phyloP scores from a whole-genome alignment of 1,140 invertebrate species.

The Cylas formicarius region DNA sequence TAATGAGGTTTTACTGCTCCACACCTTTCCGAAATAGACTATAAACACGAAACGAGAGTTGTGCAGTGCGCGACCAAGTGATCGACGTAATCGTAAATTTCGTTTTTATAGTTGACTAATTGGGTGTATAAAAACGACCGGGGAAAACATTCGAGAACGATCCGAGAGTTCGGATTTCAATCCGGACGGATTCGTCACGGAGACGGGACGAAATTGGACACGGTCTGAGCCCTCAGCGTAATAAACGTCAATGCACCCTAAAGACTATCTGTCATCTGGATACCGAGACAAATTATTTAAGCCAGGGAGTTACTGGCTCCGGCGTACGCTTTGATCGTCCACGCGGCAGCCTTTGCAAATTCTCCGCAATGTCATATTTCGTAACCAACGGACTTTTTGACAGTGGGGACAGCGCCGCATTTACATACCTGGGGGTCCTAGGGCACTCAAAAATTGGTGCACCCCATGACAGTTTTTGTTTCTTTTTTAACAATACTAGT shows the following conservation, averaged over 20 bases:
- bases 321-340: too few relatives aligned
- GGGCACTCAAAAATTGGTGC: too few relatives aligned
- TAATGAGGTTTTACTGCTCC: too few relatives aligned
- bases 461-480: too few relatives aligned
- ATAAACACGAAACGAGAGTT: too few relatives aligned
- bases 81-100: constrained; percentile 1
- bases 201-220: constrained; percentile 1
- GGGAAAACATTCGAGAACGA: not conserved
- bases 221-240: constrained; percentile 2
- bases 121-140: constrained; percentile 3
- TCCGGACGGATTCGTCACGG: constrained; percentile 5
- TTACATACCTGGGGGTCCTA: too few relatives aligned
- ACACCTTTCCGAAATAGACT: too few relatives aligned
- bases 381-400: too few relatives aligned
- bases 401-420: too few relatives aligned
- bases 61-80: not conserved
- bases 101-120: constrained; percentile 9
- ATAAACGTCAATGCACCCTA: constrained; percentile 6
- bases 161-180: constrained; percentile 6
- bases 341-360: too few relatives aligned
- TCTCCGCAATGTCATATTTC: too few relatives aligned
- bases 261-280: constrained; percentile 10
- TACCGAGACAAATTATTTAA: constrained; percentile 7
- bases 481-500: too few relatives aligned
- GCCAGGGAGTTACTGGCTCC: not conserved